A percentile compares a stretch with the other conserved stretches of the same genome.
These are phyloP conservation scores for Coregonus suidteri DNA, from an alignment of 2,797 vertebrate genomes.

Conservation along the genomic window DNA sequence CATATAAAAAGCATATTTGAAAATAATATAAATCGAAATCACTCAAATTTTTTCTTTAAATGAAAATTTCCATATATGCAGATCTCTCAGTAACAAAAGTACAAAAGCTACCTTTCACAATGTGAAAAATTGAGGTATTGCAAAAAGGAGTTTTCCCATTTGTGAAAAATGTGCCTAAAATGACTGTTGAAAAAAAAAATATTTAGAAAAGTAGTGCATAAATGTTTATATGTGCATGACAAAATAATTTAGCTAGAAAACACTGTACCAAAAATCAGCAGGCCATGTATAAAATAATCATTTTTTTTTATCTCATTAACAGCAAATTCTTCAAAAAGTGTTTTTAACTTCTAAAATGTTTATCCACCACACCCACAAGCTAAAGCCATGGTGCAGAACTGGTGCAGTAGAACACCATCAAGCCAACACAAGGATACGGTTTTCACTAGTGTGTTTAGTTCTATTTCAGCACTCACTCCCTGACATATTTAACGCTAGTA, in stretches of 20 bases:
- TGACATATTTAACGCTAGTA: slow-evolving; percentile 87
- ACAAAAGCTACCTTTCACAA: slow-evolving; percentile 99
- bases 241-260: slow-evolving; percentile 99
- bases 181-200: slow-evolving; percentile 92
- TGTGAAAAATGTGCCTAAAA: slow-evolving; percentile 99
- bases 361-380: slow-evolving; percentile 89
- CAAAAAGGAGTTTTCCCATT: slow-evolving; percentile 99
- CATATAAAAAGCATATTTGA: slow-evolving; percentile 99
- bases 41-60: slow-evolving; percentile 92
- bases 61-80: slow-evolving; percentile 98
- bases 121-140: slow-evolving; percentile 99
- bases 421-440: slow-evolving; percentile 80
- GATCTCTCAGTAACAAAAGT: slow-evolving; percentile 99
- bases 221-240: slow-evolving; percentile 96
- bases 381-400: slow-evolving; percentile 76
- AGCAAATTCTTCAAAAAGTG: slow-evolving; percentile 99
- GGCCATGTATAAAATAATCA: slow-evolving; percentile 95
- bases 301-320: slow-evolving; percentile 85
- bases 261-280: slow-evolving; percentile 99
- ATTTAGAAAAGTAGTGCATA: slow-evolving; percentile 98
- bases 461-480: slow-evolving; percentile 88
- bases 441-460: slow-evolving; percentile 89
- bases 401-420: slow-evolving; percentile 86
- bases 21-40: slow-evolving; percentile 99
- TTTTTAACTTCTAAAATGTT: slow-evolving; percentile 91